Base-by-base conservation (phyloP, 2,113 vertebrate genomes). In the Myocastor coypus region DNA sequence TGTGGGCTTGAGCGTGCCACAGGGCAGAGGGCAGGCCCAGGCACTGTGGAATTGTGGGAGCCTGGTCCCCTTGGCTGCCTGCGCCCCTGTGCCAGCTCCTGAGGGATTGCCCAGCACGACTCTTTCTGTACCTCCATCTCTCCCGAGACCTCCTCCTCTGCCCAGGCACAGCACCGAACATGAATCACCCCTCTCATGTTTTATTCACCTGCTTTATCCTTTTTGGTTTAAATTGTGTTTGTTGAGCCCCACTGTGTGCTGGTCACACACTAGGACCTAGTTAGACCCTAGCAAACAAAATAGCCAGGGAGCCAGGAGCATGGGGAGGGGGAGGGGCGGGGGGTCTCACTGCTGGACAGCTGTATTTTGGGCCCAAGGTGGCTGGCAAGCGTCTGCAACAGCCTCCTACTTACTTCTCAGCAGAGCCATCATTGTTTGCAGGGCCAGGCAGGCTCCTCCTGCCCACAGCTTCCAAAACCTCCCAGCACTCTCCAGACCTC, bases 141-240 rank as follows among this genome's bases (percentile, higher is more conserved):
- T 0, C n/a, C 34, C 7, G 0, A 30, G 26, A 22, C 16, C 3
- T 80, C 8, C 5, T 6, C 9, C 13, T 14, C n/a, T 71, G 37
- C 1, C 7, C 42, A n/a, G 19, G 2, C 17, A 26, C 34, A 40
- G 59, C 78, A 5, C 57, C 12, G 46, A 52, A 16, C 12, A 32
- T 7, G 7, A 22, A 34, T 26, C 28, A 28, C 30, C 24, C 55
- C 50, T 9, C 12, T 2, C 11, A 34, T 34, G 37, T 50, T 73
- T 63, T n/a, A 19, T 59, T 83, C 11, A 20, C 73, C 55, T 92
- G 26, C n/a, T n/a, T n/a, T 57, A 22, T 37, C 24, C 14, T 63
- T 17, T 37, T 50, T 73, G 63, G 13, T n/a, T 63, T 59, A 61
- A 42, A 11, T 69, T 57, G 37, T 32, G 24, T 66, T 26, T 57